phyloP scores from a whole-genome alignment of 2,113 vertebrate genomes.

The Equus quagga region DNA sequence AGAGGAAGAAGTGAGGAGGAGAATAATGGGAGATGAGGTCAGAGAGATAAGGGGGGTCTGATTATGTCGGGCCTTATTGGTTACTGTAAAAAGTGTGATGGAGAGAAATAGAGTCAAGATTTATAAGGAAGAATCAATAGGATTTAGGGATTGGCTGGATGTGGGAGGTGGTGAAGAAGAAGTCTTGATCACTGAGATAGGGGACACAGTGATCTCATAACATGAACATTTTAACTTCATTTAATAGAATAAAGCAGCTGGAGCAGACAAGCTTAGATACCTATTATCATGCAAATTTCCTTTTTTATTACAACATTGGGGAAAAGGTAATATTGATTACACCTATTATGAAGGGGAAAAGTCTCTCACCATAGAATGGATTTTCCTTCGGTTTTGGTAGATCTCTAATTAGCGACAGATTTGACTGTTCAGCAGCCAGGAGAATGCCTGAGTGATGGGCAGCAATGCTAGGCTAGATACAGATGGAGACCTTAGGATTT shows the following conservation, averaged over 20 bases:
- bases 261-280: slow-evolving; percentile 20
- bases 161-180: not conserved
- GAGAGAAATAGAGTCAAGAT: not conserved
- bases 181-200: not conserved
- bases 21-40: not conserved
- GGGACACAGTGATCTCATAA: not conserved
- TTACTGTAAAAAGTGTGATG: not conserved
- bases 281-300: slow-evolving; percentile 40
- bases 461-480: not conserved
- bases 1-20: not conserved
- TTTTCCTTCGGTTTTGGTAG: not conserved
- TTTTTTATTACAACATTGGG: not conserved
- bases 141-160: not conserved
- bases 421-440: not conserved
- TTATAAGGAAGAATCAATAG: not conserved
- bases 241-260: slow-evolving; percentile 17
- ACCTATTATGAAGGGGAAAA: not conserved
- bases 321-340: not conserved
- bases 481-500: not conserved
- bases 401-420: not conserved
- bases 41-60: not conserved
- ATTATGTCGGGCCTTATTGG: not conserved
- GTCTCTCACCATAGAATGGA: not conserved
- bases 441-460: not conserved
- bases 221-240: not conserved